Base-by-base conservation (phyloP, 2,888 invertebrate species). In the Drosophila antonietae region DNA sequence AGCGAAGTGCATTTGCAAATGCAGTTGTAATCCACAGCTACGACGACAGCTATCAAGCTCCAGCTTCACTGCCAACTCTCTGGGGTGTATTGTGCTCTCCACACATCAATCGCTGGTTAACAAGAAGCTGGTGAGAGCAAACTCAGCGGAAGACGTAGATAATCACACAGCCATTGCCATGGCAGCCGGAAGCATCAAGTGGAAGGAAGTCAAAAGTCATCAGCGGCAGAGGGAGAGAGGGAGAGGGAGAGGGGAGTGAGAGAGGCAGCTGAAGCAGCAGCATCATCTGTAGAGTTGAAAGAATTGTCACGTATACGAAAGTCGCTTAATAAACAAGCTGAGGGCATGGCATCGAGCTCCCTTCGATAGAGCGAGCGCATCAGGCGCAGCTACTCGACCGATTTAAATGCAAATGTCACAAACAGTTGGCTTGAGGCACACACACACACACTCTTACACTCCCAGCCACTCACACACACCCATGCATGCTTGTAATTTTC, bases 281-380 rank as follows among this genome's bases (percentile, higher is more conserved):
- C n/a, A n/a, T n/a, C 46, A 46, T 14, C 23, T 23, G 23, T 15
- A 15, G 49, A 51, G 62, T 63, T 65, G 68, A 74, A 79, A 74
- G 79, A 79, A 79, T 79, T 66, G 78, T 79, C 79, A 79, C 81
- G 81, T 79, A 81, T 74, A 78, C 47, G 66, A 71, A 71, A 70
- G 59, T 68, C 75, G 75, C 79, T 81, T 74, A 78, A 80, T 81
- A 79, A 68, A 78, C 81, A 80, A 75, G 71, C 59, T 60, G 46
- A 6, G 33, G 15, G 43, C 56, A 57, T 33, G 47, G n/a, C 43
- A 5, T 2, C 5, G 14, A 51, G n/a, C 35, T 7, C 20, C 37
- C 41, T 15, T 18, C 52, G 37, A 53, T 55, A 7, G 37, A 10
- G 39, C 37, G 37, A 10, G 39, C 37, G 53, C 23, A 15, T 23